phyloP scores from a whole-genome alignment of 2,888 invertebrate species.

The Urechis unicinctus region DNA sequence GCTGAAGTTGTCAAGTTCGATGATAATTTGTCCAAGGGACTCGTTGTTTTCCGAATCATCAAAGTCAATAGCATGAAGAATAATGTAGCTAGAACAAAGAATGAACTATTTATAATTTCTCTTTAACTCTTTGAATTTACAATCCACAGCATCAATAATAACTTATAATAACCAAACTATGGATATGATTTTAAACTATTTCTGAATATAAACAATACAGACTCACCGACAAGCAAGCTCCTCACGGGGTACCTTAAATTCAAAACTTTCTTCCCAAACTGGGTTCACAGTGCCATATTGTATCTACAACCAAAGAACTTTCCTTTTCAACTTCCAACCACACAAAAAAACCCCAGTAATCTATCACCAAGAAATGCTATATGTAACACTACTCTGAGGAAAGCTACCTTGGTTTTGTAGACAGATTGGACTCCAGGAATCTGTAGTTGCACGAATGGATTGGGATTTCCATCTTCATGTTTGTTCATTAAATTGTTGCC shows the following conservation, averaged over 20 bases:
- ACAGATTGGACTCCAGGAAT: slow-evolving; percentile 32
- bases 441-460: slow-evolving; percentile 36
- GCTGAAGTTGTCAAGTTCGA: slow-evolving; percentile 33
- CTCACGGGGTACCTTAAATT: slow-evolving; percentile 33
- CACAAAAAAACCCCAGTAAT: too few species aligned
- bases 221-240: slow-evolving; percentile 35
- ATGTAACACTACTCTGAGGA: not conserved
- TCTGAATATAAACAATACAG: not conserved
- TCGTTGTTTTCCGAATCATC: slow-evolving; percentile 27
- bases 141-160: too few species aligned
- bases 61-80: slow-evolving; percentile 37
- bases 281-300: slow-evolving; percentile 29
- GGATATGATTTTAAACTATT: not conserved
- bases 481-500: slow-evolving; percentile 28
- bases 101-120: too few species aligned
- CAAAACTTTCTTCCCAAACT: slow-evolving; percentile 39
- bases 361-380: not conserved
- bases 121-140: too few species aligned
- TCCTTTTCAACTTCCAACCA: too few species aligned
- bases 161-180: too few species aligned
- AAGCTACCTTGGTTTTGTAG: slow-evolving; percentile 29
- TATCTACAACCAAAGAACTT: slow-evolving; percentile 21
- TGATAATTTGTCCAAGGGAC: slow-evolving; percentile 38
- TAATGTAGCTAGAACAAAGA: slow-evolving; percentile 26
- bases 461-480: slow-evolving; percentile 25